A percentile compares a stretch with the other conserved stretches of the same genome.
Evolutionary conservation across 2,113 vertebrate genomes (phyloP).

Genomic region (Otolemur garnettii): DNA sequence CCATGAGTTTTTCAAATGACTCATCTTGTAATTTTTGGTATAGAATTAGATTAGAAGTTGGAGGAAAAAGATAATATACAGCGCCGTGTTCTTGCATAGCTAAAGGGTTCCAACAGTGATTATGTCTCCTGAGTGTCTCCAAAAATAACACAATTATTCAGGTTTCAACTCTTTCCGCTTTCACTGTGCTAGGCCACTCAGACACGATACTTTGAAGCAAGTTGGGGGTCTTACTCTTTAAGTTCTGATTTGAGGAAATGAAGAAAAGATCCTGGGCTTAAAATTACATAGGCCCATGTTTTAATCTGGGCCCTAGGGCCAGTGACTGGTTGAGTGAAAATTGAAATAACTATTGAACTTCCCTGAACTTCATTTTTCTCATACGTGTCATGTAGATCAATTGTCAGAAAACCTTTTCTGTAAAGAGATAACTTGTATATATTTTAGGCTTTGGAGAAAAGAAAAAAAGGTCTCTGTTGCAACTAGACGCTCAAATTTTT

Average conservation of each 20-base stretch:
- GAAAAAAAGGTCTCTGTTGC: neutral
- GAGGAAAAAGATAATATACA: neutral
- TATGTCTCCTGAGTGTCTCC: neutral
- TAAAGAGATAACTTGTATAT: neutral
- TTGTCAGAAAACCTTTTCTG: neutral
- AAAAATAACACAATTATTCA: neutral
- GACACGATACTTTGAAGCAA: neutral
- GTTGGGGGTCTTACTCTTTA: neutral
- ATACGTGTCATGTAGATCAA: neutral
- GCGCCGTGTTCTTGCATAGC: neutral
- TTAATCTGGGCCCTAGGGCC: neutral
- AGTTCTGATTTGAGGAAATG: constrained; percentile 26
- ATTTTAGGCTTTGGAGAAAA: neutral
- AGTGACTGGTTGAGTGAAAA: neutral
- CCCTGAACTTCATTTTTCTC: neutral
- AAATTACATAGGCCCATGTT: neutral
- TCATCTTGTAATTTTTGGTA: neutral
- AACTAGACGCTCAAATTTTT: neutral
- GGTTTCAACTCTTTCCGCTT: neutral
- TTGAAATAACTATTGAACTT: neutral
- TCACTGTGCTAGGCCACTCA: neutral
- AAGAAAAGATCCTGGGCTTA: neutral
- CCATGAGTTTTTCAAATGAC: neutral
- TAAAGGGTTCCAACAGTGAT: neutral
- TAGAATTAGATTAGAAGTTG: constrained; percentile 2